Evolutionary conservation across 2,113 vertebrate genomes (phyloP), one percentile per base, ranked within the genome.

Genomic region (Melozone crissalis): DNA sequence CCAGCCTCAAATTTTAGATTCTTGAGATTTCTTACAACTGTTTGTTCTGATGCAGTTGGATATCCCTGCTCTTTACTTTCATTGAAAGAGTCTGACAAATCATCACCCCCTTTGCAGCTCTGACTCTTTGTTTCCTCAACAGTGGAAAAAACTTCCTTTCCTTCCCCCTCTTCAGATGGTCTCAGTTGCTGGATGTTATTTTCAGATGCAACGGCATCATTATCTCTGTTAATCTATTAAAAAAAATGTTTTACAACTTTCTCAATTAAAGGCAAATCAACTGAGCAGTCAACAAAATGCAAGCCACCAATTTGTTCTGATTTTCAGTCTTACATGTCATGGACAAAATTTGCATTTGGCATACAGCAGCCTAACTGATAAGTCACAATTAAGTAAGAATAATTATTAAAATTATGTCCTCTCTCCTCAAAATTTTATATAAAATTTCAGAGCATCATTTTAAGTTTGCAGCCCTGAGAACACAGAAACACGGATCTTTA

Each of bases 141-240:
- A 73, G 9, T 19, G 39, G 66, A 37, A 44, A 41, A 46, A 31
- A 33, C 28, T 71, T 46, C 55, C 51, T 35, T 78, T 65, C 7
- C 47, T 33, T 33, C 31, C 20, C 11, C 26, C n/a, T 96, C 92
- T 89, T 91, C 97, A 26, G 41, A 47, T 22, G 31, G n/a, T 10
- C 31, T 39, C 65, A 39, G 28, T 16, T 55, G 76, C 57, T 76
- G 96, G 39, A 47, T 68, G 31, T 82, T 85, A 59, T 68, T 88
- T 86, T 67, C 88, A 89, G 71, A 71, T 4, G 18, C 55, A 71
- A 37, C 21, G 13, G 65, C 39, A 84, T 72, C 62, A 41, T 82
- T 83, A n/a, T 33, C 59, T 33, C 73, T 52, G 51, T 90, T 69
- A 43, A 83, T 24, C 92, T 97, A 78, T 41, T 71, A 46, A 10